These are phyloP conservation scores for Myotis findleyi DNA, from an alignment of 2,797 vertebrate species.

Conservation along the genomic window DNA sequence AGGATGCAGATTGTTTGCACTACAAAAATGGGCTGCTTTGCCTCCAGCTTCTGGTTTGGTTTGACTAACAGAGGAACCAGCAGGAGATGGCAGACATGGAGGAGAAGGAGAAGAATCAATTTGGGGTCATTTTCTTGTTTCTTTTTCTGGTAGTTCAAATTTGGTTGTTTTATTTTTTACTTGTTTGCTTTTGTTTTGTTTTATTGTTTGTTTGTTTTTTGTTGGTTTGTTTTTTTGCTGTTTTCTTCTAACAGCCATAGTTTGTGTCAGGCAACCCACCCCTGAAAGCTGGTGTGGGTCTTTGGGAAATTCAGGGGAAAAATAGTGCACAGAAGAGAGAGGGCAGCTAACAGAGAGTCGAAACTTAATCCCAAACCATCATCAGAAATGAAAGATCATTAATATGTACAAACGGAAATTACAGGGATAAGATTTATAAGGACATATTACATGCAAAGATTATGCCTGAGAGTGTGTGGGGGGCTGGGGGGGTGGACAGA, in stretches of 20 bases:
- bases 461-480: too few relatives aligned
- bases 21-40: background rate
- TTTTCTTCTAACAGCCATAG: background rate
- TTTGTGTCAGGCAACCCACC: background rate
- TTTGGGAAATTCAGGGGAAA: background rate
- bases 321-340: background rate
- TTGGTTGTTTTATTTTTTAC: background rate
- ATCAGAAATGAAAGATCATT: background rate
- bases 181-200: background rate
- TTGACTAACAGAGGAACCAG: background rate
- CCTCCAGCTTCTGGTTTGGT: background rate
- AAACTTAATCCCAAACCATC: background rate
- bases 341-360: background rate
- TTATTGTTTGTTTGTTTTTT: background rate
- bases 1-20: background rate
- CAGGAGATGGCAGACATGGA: background rate
- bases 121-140: background rate
- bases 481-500: accelerated
- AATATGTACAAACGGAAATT: background rate
- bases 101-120: background rate
- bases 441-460: background rate
- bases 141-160: background rate
- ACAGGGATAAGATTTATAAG: background rate
- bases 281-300: background rate
- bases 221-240: background rate